A percentile compares a stretch with the other conserved stretches of the same genome.
phyloP scores from a whole-genome alignment of 2,888 invertebrate species.

The Ditula angustiorana region DNA sequence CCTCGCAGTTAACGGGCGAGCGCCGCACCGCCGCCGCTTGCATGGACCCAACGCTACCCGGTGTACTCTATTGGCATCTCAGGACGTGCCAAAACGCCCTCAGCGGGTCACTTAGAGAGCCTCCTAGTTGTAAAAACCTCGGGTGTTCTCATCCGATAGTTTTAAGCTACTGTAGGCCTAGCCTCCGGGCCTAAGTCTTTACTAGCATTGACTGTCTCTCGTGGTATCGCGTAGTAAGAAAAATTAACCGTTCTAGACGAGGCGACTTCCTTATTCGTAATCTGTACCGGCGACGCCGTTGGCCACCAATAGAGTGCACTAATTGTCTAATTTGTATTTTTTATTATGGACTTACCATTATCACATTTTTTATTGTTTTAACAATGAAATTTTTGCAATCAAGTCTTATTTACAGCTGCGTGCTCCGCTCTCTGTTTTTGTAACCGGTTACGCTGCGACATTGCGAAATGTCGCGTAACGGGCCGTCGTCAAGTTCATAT shows the following conservation, averaged over 20 bases:
- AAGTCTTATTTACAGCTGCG: conserved; percentile 49
- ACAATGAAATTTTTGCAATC: conserved; percentile 54
- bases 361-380: conserved; percentile 50
- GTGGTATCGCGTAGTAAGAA: conserved; percentile 3
- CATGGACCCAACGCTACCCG: conserved; percentile 23
- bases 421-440: conserved; percentile 51
- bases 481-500: conserved; percentile 37
- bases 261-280: background rate
- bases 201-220: conserved; percentile 25
- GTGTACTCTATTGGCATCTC: conserved; percentile 29
- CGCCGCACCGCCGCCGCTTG: conserved; percentile 9
- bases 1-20: conserved; percentile 23
- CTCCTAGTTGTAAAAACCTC: conserved; percentile 29
- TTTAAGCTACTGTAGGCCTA: conserved; percentile 36
- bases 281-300: conserved; percentile 1
- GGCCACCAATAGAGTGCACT: conserved; percentile 39
- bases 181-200: conserved; percentile 31
- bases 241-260: conserved; percentile 3
- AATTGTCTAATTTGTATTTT: conserved; percentile 28
- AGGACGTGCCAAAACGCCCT: conserved; percentile 20
- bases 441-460: conserved; percentile 36
- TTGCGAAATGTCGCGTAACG: conserved; percentile 42
- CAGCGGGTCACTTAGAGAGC: conserved; percentile 17
- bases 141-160: conserved; percentile 28
- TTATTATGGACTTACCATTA: conserved; percentile 49